These are phyloP conservation scores for Drosophila hamatofila DNA, from an alignment of 2,888 invertebrate genomes.

Conservation along the genomic window DNA sequence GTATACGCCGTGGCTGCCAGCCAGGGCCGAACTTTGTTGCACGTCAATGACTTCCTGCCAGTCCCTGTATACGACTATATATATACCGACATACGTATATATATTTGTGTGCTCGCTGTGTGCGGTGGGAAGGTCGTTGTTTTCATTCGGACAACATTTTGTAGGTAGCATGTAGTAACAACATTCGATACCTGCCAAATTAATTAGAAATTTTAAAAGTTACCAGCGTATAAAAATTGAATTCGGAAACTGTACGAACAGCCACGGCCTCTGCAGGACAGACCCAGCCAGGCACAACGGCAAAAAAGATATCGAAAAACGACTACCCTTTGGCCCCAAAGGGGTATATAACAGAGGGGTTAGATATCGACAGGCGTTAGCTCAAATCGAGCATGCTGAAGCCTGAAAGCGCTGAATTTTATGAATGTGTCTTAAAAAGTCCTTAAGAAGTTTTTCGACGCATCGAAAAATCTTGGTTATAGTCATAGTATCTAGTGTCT, in stretches of 20 bases:
- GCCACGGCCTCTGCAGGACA: background rate
- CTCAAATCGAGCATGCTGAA: background rate
- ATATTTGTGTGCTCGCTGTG: slow-evolving; percentile 18
- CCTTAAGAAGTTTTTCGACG: background rate
- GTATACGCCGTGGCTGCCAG: slow-evolving; percentile 30
- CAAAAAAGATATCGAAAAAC: background rate
- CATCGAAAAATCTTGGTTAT: no score
- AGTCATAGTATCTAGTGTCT: no score
- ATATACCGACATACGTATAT: background rate
- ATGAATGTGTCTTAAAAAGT: background rate
- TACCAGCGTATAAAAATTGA: slow-evolving; percentile 31
- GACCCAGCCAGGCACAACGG: background rate
- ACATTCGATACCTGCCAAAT: slow-evolving; percentile 55
- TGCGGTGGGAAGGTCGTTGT: slow-evolving; percentile 17
- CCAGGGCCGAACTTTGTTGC: slow-evolving; percentile 51
- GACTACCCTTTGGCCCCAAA: background rate
- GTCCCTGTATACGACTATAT: background rate
- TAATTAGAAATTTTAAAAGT: slow-evolving; percentile 62
- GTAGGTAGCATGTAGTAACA: slow-evolving; percentile 30
- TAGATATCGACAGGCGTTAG: background rate
- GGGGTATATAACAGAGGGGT: background rate
- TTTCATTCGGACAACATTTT: slow-evolving; percentile 38
- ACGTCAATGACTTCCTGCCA: slow-evolving; percentile 61
- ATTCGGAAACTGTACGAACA: slow-evolving; percentile 14
- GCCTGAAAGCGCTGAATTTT: background rate